Evolutionary conservation across 2,888 invertebrate species (phyloP), one percentile per base, ranked within the genome.

Genomic region (Pycnomerus fuliginosus): DNA sequence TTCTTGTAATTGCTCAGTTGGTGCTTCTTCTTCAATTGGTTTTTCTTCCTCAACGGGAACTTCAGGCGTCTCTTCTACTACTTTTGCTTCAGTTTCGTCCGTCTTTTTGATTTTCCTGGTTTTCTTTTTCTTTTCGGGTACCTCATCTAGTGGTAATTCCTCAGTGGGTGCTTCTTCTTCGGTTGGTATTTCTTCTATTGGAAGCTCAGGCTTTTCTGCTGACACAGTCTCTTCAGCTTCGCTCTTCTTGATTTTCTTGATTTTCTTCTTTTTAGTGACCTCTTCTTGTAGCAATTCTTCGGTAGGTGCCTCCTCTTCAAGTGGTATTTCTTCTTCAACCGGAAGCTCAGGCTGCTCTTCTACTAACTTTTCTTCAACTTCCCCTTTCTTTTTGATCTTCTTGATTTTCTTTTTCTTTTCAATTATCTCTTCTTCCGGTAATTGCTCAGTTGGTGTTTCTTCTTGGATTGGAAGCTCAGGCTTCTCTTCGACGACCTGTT

Each of bases 381-480:
- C 58, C 14, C 60, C 63, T 40, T 60, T 59, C 13, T 23, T 35
- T 36, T 41, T 41, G 3, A 39, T 15, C 29, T 45, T 41, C 23
- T 56, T 61, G 8, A 47, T 53, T 41, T 58, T 58, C 42, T 58
- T 62, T 17, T 53, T 53, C 34, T 57, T 56, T 23, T 60, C 42
- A 30, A 22, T 10, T 27, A 10, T 5, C 4, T 5, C 4, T 7
- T 8, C 25, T 16, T 39, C 39, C 7, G 25, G 24, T 25, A 20
- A 8, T 20, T 20, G 62, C 48, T 64, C 67, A 5, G 60, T 47
- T 13, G 7, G 20, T 17, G 8, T 31, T 23, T 25, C 29, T 36
- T 43, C 37, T n/a, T 24, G 30, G 2, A 16, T n/a, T n/a, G n/a
- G n/a, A n/a, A n/a, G n/a, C n/a, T n/a, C 24, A n/a, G 13, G 16